Evolutionary conservation across 2,113 vertebrate species (phyloP), one percentile per base, ranked within the genome.

Genomic region (Strix aluco): DNA sequence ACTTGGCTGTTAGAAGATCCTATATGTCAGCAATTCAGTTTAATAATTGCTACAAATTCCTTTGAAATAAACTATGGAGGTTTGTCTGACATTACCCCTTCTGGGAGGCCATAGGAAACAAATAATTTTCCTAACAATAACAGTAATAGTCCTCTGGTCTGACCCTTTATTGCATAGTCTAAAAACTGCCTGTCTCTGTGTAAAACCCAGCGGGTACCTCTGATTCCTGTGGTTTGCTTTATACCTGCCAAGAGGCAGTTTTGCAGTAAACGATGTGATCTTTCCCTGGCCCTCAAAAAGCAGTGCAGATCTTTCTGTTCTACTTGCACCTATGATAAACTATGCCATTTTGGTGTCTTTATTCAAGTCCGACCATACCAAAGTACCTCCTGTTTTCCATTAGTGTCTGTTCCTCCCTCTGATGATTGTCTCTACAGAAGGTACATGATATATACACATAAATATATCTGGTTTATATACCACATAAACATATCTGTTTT

Each of bases 41-140:
- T 73, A 90, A 51, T 72, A 93, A 84, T 62, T 70, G 40, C 74
- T 80, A 63, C 47, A 81, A 80, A 89, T 91, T 94, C 81, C 46
- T 95, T 89, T 87, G 69, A 84, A 95, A 94, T 88, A 92, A 92
- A 75, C 66, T 44, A 40, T 6, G 8, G 38, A 81, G 58, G 20
- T 70, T 94, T 85, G 58, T 42, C 81, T 91, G 91, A 84, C 65
- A 95, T 83, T 78, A 47, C 15, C 15, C 59, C 57, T 93, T 93
- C 72, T 81, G 82, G 70, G 62, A 93, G 77, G 61, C 70, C 62
- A 78, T 25, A 89, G 87, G 94, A 91, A 96, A 96, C 47, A 96
- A 97, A 94, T 78, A 44, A 90, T 95, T 92, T 95, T 94, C 42
- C 73, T 69, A 82, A 88, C 40, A 81, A 73, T 77, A 97, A 83